Base-by-base conservation (phyloP, 1,140 invertebrate species). In the Mercenaria mercenaria region DNA sequence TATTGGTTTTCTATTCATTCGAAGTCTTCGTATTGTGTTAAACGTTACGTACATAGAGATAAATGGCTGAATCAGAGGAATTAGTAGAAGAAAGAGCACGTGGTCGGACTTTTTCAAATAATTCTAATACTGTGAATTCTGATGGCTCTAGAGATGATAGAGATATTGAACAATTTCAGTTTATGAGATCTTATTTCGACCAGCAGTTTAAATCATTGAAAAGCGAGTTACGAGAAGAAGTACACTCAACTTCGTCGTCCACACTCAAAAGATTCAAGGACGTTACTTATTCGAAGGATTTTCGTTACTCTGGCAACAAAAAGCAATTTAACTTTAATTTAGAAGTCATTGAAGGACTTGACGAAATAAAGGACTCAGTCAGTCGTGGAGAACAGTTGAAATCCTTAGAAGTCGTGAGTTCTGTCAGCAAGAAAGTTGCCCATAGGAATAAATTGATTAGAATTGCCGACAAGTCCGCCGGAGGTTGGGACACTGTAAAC, bases 401-500 rank as follows among this genome's bases (percentile, higher is more conserved):
- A 41, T 41, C 67, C 32, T 34, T 72, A 32, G 67, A 72, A 15
- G n/a, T n/a, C 6, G 32, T 72, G 8, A 6, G 6, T 26, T 4
- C 15, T 72, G 11, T 37, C 18, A 72, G 32, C 10, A 72, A 72
- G 67, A 74, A 72, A 79, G 10, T 87, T 41, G 26, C 23, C 6
- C 3, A 76, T 26, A 37, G 56, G 11, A 79, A 87, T 15, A 84
- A 74, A 43, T 26, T 84, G 0, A 69, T 84, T 50, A 41, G 34
- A 43, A 69, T 84, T 29, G 82, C 85, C 3, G 85, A 87, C 61
- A 72, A 47, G 8, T 41, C 29, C 23, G 11, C 39, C 23, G 56
- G 56, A 32, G 85, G 72, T 18, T 87, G 74, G 72, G 85, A 59
- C 20, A 87, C 50, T 13, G 72, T 87, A 10, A 59, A 52, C 15